Percentiles rank a stretch among this genome's conserved stretches.
phyloP scores from a whole-genome alignment of 1,140 invertebrate genomes.

The Tenebrio molitor region DNA sequence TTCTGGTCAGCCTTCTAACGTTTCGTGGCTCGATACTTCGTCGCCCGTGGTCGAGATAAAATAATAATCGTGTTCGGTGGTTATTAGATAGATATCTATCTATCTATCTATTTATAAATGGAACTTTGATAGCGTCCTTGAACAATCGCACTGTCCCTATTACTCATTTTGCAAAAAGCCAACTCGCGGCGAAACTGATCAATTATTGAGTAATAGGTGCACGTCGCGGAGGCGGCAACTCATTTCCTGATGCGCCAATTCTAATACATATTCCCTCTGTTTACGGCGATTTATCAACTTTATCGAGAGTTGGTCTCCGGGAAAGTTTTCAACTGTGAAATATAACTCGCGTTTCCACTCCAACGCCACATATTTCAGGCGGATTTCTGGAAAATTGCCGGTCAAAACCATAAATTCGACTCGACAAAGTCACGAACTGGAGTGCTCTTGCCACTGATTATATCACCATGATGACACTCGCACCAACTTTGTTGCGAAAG shows the following conservation, averaged over 20 bases:
- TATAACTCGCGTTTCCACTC: not conserved
- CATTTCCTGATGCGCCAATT: not conserved
- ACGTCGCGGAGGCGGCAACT: not conserved
- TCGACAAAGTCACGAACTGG: no score
- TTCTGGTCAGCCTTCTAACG: no score
- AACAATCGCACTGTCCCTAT: not conserved
- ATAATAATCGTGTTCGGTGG: not conserved
- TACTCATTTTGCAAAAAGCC: not conserved
- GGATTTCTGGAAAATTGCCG: not conserved
- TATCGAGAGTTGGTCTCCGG: not conserved
- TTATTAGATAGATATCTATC: not conserved
- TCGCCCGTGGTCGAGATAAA: not conserved
- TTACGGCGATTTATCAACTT: not conserved
- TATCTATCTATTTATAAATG: not conserved
- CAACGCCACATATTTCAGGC: not conserved
- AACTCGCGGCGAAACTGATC: not conserved
- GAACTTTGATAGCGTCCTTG: slow-evolving; percentile 3
- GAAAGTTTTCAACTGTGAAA: not conserved
- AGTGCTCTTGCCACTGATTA: no score
- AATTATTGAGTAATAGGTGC: not conserved
- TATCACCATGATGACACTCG: no score
- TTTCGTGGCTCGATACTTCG: no score
- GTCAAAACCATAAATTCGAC: not conserved
- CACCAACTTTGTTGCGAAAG: no score
- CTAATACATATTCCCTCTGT: not conserved